Conservation (phyloP, 2,113 vertebrate genomes). For the Nesoenas mayeri region DNA sequence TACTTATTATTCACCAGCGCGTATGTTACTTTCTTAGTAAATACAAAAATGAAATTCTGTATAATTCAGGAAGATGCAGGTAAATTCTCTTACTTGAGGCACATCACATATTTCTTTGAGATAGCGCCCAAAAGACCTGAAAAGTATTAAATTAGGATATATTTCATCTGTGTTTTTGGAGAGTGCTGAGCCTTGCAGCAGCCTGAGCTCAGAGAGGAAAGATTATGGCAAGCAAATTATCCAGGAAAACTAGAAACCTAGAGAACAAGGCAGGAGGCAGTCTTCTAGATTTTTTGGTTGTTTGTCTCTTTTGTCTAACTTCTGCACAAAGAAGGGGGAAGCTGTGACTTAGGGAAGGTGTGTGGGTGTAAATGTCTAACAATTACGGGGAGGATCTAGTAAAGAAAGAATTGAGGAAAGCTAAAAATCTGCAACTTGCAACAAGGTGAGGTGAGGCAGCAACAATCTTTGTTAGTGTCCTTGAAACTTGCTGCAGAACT, state of each 20-base stretch:
- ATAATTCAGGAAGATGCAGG: not conserved
- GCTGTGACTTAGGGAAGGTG: not conserved
- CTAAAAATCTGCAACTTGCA: not conserved
- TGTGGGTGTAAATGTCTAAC: not conserved
- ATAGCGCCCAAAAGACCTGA: not conserved
- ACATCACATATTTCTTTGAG: not conserved
- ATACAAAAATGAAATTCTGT: not conserved
- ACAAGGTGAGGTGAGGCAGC: not conserved
- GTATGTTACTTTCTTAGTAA: not conserved
- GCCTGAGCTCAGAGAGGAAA: not conserved
- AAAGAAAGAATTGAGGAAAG: not conserved
- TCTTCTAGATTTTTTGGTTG: not conserved
- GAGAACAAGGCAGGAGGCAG: not conserved
- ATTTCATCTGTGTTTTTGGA: not conserved
- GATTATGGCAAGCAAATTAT: not conserved
- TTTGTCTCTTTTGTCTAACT: not conserved
- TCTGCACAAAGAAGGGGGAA: not conserved
- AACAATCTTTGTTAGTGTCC: accelerated
- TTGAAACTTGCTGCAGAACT: not conserved
- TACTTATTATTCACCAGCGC: not conserved
- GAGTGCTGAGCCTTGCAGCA: not conserved
- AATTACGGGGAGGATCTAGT: not conserved
- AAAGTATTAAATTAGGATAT: not conserved
- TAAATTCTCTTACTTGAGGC: not conserved
- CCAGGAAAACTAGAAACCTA: not conserved